phyloP scores from a whole-genome alignment of 2,113 vertebrate species.

The Pantherophis guttatus region DNA sequence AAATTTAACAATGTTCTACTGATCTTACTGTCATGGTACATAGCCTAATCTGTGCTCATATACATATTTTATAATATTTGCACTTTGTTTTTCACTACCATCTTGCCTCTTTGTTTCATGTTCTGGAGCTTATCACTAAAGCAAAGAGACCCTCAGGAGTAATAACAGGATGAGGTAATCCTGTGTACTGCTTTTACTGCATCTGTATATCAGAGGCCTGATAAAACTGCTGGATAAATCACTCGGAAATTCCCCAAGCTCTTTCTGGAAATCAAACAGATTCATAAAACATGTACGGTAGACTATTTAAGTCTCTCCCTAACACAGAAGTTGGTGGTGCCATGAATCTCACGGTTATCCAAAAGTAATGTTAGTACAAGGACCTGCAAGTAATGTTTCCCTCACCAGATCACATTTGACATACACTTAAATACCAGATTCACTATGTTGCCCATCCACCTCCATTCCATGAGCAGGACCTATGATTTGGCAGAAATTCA shows the following conservation, averaged over 20 bases:
- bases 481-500: background rate
- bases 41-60: background rate
- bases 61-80: background rate
- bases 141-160: background rate
- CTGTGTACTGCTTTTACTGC: background rate
- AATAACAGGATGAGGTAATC: background rate
- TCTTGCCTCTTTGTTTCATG: background rate
- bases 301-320: background rate
- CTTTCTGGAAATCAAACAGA: background rate
- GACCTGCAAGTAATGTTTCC: background rate
- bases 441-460: background rate
- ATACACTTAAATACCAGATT: background rate
- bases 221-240: background rate
- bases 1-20: background rate
- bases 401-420: background rate
- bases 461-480: background rate
- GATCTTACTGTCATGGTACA: background rate
- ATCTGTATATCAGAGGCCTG: background rate
- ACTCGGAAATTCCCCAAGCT: background rate
- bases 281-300: background rate
- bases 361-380: background rate
- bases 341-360: background rate
- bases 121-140: background rate
- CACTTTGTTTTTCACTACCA: background rate
- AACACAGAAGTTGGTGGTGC: background rate